phyloP scores from a whole-genome alignment of 2,888 invertebrate species.

The Proisotoma minuta region DNA sequence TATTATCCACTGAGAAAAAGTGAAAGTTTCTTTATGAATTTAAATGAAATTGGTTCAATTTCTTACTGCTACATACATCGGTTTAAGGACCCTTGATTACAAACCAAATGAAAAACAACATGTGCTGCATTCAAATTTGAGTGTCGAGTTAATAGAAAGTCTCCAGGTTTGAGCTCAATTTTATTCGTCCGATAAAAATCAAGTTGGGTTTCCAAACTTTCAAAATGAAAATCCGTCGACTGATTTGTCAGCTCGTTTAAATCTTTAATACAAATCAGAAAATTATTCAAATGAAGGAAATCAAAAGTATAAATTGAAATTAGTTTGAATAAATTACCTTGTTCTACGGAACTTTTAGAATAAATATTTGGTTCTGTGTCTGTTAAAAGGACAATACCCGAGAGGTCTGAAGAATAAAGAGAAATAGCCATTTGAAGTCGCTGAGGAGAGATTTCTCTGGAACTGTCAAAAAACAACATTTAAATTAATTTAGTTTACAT shows the following conservation, averaged over 20 bases:
- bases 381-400: constrained; percentile 78
- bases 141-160: constrained; percentile 80
- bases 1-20: constrained; percentile 63
- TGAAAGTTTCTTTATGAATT: neutral
- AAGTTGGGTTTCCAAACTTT: constrained; percentile 77
- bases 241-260: constrained; percentile 66
- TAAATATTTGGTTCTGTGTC: constrained; percentile 63
- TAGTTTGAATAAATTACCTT: too few relatives aligned
- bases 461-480: constrained; percentile 25
- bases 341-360: constrained; percentile 56
- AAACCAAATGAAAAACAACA: constrained; percentile 90
- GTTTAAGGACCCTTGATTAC: constrained; percentile 53
- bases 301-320: constrained; percentile 8
- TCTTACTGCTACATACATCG: constrained; percentile 28
- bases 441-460: constrained; percentile 57
- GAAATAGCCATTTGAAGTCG: constrained; percentile 87
- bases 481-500: neutral
- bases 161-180: constrained; percentile 56
- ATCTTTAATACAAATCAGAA: too few relatives aligned
- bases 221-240: constrained; percentile 94
- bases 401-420: constrained; percentile 85
- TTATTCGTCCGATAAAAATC: constrained; percentile 50
- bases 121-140: constrained; percentile 92
- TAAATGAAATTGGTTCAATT: neutral
- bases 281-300: constrained; percentile 45